phyloP scores from a whole-genome alignment of 2,113 vertebrate species.

The Nothoprocta perdicaria region DNA sequence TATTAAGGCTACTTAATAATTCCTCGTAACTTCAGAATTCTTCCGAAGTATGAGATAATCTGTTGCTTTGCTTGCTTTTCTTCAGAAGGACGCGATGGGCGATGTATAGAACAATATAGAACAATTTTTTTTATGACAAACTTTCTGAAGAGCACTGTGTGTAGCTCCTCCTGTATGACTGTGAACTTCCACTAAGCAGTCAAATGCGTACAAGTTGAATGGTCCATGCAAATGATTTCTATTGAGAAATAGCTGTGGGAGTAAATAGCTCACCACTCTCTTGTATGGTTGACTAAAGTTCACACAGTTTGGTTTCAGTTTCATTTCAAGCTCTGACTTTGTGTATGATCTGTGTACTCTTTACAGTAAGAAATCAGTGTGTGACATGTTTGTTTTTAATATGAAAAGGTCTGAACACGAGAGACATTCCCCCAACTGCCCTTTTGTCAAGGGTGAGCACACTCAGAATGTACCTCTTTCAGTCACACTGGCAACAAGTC shows the following conservation, averaged over 20 bases:
- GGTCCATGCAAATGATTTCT: not conserved
- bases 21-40: not conserved
- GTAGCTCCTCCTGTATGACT: not conserved
- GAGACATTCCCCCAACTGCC: slow-evolving; percentile 98
- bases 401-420: slow-evolving; percentile 95
- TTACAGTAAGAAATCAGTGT: not conserved
- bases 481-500: slow-evolving; percentile 95
- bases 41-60: rapidly evolving
- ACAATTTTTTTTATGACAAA: not conserved
- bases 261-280: not conserved
- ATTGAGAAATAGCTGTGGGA: not conserved
- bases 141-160: not conserved
- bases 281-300: not conserved
- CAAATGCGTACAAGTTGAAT: not conserved
- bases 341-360: not conserved
- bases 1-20: not conserved
- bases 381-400: slow-evolving; percentile 46
- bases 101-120: not conserved
- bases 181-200: not conserved
- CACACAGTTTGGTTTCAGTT: not conserved
- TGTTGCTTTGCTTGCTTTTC: not conserved
- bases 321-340: not conserved
- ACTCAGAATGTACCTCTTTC: slow-evolving; percentile 98
- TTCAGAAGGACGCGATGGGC: not conserved
- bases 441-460: slow-evolving; percentile 98